These are phyloP conservation scores for Salminus brasiliensis DNA, from an alignment of 2,113 vertebrate genomes.

Conservation along the genomic window DNA sequence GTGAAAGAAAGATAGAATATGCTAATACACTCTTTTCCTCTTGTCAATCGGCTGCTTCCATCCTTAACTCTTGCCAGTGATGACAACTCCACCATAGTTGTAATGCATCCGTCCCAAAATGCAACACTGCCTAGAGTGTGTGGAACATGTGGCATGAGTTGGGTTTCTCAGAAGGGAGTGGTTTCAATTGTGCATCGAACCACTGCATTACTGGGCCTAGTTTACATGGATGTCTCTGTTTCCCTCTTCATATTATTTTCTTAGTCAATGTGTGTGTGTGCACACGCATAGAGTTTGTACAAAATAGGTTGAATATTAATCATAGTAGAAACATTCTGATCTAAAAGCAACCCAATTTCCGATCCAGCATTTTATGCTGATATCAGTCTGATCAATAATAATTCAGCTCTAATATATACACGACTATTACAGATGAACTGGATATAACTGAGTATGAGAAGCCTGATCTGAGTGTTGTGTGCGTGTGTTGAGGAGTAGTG, in stretches of 20 bases:
- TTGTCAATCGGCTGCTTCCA: slow-evolving; percentile 5
- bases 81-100: slow-evolving; percentile 28
- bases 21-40: neutral
- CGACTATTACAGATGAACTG: no score
- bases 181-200: slow-evolving; percentile 1
- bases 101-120: slow-evolving; percentile 29
- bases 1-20: neutral
- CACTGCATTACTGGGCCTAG: neutral
- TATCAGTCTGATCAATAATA: no score
- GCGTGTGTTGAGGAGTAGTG: no score
- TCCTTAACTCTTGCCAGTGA: neutral
- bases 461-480: no score
- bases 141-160: slow-evolving; percentile 1
- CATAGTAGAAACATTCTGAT: no score
- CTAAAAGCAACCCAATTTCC: no score
- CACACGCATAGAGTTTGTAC: no score
- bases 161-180: slow-evolving; percentile 17
- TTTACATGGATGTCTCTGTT: slow-evolving; percentile 35
- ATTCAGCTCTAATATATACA: no score
- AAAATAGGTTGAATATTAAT: no score
- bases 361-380: no score
- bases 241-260: neutral
- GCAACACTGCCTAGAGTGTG: slow-evolving; percentile 1
- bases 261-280: neutral
- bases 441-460: no score